These are phyloP conservation scores for Apostichopus leukothele DNA, from an alignment of 53 echinoderm and acorn worm genomes.

Conservation along the genomic window DNA sequence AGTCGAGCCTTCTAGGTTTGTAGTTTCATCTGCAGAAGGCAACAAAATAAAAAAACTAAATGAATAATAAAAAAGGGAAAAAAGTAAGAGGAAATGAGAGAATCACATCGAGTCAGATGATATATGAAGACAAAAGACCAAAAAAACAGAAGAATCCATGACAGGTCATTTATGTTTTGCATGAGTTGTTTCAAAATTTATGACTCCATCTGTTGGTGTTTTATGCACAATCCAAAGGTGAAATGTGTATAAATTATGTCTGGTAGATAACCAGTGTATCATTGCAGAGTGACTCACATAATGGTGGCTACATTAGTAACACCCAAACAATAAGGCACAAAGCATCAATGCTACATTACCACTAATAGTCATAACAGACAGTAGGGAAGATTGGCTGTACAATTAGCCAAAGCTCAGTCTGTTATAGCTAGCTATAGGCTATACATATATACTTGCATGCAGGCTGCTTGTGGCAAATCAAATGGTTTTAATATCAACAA, in stretches of 20 bases:
- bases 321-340: not conserved
- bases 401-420: too few species aligned
- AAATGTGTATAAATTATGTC: not conserved
- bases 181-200: not conserved
- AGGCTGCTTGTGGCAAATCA: too few species aligned
- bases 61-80: not conserved
- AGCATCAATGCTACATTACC: not conserved
- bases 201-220: not conserved
- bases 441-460: too few species aligned
- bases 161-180: not conserved
- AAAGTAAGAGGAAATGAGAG: not conserved
- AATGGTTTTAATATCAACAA: too few species aligned
- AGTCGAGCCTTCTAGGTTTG: too few species aligned
- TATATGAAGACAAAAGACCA: not conserved
- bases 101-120: not conserved
- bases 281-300: not conserved
- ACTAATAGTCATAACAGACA: not conserved
- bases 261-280: not conserved
- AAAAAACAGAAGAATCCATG: not conserved
- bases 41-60: too few species aligned
- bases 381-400: not conserved
- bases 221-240: not conserved
- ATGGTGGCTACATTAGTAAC: not conserved
- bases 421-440: too few species aligned
- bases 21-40: too few species aligned